phyloP scores from a whole-genome alignment of 2,888 invertebrate species.

The Plagodis dolabraria region DNA sequence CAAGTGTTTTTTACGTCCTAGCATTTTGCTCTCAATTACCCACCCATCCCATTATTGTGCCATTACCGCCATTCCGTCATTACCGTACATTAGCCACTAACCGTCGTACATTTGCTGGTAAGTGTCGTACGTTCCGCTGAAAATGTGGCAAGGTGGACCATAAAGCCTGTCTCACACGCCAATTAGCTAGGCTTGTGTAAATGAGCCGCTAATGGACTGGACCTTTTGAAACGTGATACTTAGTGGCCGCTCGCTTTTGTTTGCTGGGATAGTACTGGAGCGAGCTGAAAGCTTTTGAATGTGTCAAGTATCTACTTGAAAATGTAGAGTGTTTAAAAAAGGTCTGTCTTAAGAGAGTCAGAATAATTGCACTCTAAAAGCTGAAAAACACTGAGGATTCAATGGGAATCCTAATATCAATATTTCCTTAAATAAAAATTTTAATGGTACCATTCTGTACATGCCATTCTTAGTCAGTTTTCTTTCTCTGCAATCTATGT shows the following conservation, averaged over 20 bases:
- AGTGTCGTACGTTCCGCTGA: background rate
- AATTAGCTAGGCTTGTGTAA: slow-evolving; percentile 25
- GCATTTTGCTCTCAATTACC: background rate
- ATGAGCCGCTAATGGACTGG: slow-evolving; percentile 36
- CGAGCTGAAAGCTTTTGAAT: slow-evolving; percentile 6
- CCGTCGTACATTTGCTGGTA: slow-evolving; percentile 5
- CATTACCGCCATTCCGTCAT: background rate
- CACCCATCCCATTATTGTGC: background rate
- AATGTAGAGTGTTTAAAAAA: too few species aligned
- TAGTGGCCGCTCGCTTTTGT: slow-evolving; percentile 7
- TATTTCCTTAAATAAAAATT: too few species aligned
- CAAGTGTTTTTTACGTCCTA: background rate
- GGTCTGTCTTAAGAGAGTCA: too few species aligned
- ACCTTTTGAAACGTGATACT: slow-evolving; percentile 28
- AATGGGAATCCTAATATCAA: too few species aligned
- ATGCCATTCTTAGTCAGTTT: too few species aligned
- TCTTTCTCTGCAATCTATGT: too few species aligned
- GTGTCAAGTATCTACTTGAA: too few species aligned
- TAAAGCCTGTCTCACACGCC: slow-evolving; percentile 7
- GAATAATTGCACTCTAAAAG: too few species aligned
- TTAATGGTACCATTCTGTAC: too few species aligned
- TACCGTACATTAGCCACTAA: slow-evolving; percentile 4
- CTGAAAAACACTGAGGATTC: too few species aligned
- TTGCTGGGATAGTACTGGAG: slow-evolving; percentile 6
- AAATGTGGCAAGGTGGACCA: background rate